Base-by-base conservation (phyloP, 2,113 vertebrate species). In the Rhizomys pruinosus region DNA sequence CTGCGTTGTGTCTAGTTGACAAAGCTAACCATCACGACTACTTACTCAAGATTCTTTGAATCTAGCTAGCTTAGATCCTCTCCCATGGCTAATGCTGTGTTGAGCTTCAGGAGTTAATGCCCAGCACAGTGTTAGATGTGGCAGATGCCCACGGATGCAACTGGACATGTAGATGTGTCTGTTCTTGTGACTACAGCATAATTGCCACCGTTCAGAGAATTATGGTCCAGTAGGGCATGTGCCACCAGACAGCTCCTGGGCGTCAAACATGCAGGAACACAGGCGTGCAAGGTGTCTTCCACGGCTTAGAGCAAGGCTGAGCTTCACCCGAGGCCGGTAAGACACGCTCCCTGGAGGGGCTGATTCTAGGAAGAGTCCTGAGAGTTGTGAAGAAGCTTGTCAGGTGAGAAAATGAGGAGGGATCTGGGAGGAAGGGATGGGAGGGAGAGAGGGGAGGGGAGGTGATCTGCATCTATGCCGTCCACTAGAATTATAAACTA, bases 241-340 rank as follows among this genome's bases (percentile, higher is more conserved):
- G 74, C 27, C 39, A 37, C 61, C 22, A 34, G 73, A 9, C 12
- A 5, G 1, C 29, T 32, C 20, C 2, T 3, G 5, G 10, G 55
- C 2, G 74, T 13, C 64, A 78, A 12, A 47, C 4, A 5, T 1
- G 4, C 17, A 2, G 34, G 6, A 2, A 15, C 15, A 6, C 19
- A 25, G 3, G 4, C 0, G 3, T 3, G 34, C 66, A 5, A 27
- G 5, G 17, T 3, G 8, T 39, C 68, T n/a, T 13, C 3, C 1
- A 34, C 2, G 19, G 80, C 34, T 2, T 13, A 47, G 68, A 69
- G 63, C 2, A 39, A 34, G 74, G 3, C 7, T 11, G 1, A 0
- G 23, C 61, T 42, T 20, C 4, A 39, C 8, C 57, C 0, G 10
- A 0, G 16, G 32, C 8, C 27, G 5, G 25, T 17, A 27, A 9